These are phyloP conservation scores for Caenorhabditis uteleia DNA, from an alignment of 2,888 invertebrate genomes.

Conservation along the genomic window DNA sequence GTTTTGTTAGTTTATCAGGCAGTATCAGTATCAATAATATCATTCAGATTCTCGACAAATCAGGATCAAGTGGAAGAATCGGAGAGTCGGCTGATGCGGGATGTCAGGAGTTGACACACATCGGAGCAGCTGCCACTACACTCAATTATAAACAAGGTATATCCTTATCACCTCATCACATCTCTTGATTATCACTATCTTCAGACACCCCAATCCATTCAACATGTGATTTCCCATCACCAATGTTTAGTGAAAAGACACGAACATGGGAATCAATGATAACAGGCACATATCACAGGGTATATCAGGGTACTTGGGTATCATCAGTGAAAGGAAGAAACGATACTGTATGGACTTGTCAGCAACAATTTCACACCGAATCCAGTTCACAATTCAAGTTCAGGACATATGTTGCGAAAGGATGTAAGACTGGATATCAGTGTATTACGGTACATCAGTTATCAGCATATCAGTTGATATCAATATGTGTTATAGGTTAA, in stretches of 20 bases:
- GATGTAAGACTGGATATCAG: conserved; percentile 47
- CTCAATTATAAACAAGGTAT: conserved; percentile 42
- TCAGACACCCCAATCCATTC: conserved; percentile 22
- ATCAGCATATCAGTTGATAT: no score
- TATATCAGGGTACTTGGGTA: conserved; percentile 34
- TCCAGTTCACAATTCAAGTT: conserved; percentile 14
- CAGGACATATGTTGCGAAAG: conserved; percentile 39
- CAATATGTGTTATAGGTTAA: conserved; percentile 11
- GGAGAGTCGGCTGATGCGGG: conserved; percentile 50
- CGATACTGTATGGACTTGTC: conserved; percentile 44
- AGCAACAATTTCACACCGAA: conserved; percentile 24
- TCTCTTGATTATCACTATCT: not conserved
- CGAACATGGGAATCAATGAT: conserved; percentile 40
- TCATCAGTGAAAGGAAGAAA: conserved; percentile 34
- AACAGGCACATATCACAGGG: conserved; percentile 26
- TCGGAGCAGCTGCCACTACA: conserved; percentile 43
- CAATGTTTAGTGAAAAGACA: conserved; percentile 14
- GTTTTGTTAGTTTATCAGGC: conserved; percentile 34
- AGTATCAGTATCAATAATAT: not conserved
- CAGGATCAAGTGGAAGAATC: conserved; percentile 36
- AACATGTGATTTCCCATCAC: conserved; percentile 18
- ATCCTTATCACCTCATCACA: not conserved
- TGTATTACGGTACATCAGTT: conserved; percentile 31
- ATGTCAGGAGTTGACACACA: conserved; percentile 46
- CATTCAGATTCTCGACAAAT: conserved; percentile 33